Conservation (phyloP, 2,888 invertebrate species). For the Barypeithes pellucidus region DNA sequence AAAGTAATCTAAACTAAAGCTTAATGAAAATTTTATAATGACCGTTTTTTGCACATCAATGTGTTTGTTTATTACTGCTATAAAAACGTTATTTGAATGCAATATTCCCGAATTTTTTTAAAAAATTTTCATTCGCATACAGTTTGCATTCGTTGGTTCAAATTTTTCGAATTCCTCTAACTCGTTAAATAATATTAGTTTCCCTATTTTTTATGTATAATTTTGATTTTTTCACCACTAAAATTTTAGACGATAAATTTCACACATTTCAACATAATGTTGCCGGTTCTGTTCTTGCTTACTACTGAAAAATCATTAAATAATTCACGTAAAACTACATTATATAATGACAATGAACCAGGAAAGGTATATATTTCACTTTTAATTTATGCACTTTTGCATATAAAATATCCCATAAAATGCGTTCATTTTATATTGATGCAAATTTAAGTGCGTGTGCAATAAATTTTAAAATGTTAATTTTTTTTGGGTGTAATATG, state of each 20-base stretch:
- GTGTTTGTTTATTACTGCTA: no score
- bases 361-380: constrained; percentile 45
- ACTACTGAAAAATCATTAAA: constrained; percentile 35
- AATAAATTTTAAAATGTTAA: constrained; percentile 25
- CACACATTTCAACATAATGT: background rate
- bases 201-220: background rate
- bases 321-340: constrained; percentile 29
- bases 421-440: constrained; percentile 43
- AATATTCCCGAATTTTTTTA: no score
- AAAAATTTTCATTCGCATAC: no score
- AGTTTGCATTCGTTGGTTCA: no score
- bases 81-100: no score
- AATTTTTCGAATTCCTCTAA: no score
- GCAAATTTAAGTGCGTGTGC: constrained; percentile 38
- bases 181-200: background rate
- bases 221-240: background rate
- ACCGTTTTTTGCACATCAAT: no score
- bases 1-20: no score
- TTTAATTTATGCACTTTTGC: constrained; percentile 38
- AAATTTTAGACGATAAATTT: background rate
- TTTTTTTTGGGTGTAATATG: background rate
- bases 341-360: constrained; percentile 35
- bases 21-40: no score
- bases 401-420: constrained; percentile 33
- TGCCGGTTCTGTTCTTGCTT: constrained; percentile 4